phyloP scores from a whole-genome alignment of 2,797 vertebrate species.

The Euthynnus affinis region DNA sequence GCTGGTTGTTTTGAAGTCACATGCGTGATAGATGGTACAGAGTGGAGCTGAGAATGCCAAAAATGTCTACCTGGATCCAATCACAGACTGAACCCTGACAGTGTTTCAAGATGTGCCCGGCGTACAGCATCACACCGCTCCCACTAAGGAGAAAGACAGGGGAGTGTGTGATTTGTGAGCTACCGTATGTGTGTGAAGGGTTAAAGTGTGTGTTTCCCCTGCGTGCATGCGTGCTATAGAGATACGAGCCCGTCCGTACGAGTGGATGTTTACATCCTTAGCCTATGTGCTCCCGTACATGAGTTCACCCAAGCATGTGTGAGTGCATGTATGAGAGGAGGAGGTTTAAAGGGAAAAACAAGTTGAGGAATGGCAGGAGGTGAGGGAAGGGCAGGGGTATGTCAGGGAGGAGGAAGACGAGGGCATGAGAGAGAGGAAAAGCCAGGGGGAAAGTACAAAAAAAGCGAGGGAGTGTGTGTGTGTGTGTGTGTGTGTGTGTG shows the following conservation, averaged over 20 bases:
- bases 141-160: slow-evolving; percentile 3
- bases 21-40: slow-evolving; percentile 56
- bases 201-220: slow-evolving; percentile 18
- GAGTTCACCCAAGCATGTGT: slow-evolving; percentile 35
- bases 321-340: slow-evolving; percentile 1
- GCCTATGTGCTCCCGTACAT: slow-evolving; percentile 24
- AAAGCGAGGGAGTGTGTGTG: slow-evolving; percentile 6
- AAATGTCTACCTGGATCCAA: slow-evolving; percentile 71
- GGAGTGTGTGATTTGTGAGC: slow-evolving; percentile 37
- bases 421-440: slow-evolving; percentile 70
- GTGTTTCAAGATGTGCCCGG: slow-evolving; percentile 60
- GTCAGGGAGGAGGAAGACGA: slow-evolving; percentile 70
- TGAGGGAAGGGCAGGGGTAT: slow-evolving; percentile 54
- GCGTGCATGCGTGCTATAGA: neutral
- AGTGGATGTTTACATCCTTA: slow-evolving; percentile 53
- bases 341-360: slow-evolving; percentile 59
- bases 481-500: slow-evolving; percentile 31
- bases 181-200: neutral
- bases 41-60: slow-evolving; percentile 58
- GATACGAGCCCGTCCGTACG: slow-evolving; percentile 10
- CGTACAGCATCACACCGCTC: slow-evolving; percentile 39
- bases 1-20: slow-evolving; percentile 64
- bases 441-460: slow-evolving; percentile 21
- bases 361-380: slow-evolving; percentile 64
- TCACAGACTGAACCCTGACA: slow-evolving; percentile 48